Evolutionary conservation across 64 coral and sea anemone genomes (phyloP).

Genomic region (Orbicella faveolata): DNA sequence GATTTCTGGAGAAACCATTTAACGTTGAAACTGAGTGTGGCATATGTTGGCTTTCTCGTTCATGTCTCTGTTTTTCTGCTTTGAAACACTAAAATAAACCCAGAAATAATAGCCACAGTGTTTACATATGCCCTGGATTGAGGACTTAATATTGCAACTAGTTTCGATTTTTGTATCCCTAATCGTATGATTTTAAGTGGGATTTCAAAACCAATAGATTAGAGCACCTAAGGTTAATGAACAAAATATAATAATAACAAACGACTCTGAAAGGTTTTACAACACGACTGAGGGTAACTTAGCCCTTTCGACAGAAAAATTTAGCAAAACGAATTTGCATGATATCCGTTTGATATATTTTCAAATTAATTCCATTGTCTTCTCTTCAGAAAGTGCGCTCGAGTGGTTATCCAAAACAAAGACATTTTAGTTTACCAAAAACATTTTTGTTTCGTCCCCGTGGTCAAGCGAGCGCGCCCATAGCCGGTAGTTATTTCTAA

Average conservation of each 20-base stretch:
- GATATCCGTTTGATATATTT: no score
- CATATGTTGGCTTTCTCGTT: background rate
- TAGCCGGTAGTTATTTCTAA: background rate
- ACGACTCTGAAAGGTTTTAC: no score
- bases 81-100: background rate
- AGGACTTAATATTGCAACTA: background rate
- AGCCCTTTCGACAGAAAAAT: no score
- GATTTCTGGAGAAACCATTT: background rate
- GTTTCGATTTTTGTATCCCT: background rate
- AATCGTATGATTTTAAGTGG: background rate
- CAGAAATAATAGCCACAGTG: background rate
- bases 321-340: no score
- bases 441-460: background rate
- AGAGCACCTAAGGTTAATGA: no score
- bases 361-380: no score
- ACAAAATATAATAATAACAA: no score
- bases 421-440: background rate
- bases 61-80: background rate
- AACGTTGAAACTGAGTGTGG: background rate
- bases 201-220: background rate
- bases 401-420: no score
- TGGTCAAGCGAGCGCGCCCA: background rate
- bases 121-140: background rate
- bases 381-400: no score
- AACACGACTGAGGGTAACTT: no score